Percentiles rank a stretch among this genome's conserved stretches.
Evolutionary conservation across 2,797 vertebrate genomes (phyloP).

Genomic region (Sebastes taczanowskii): DNA sequence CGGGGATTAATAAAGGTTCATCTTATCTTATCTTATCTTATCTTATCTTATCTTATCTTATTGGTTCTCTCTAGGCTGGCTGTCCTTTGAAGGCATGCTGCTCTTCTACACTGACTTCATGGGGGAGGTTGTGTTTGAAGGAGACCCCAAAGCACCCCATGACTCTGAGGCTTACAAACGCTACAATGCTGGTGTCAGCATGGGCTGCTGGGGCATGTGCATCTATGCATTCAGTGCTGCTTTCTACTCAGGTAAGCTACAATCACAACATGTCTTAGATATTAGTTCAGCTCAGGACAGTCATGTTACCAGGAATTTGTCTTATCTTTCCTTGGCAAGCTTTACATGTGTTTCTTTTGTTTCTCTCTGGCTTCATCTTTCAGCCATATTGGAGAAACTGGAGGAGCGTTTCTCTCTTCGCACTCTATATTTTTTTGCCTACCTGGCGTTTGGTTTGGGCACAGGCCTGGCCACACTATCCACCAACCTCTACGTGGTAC

Average conservation of each 20-base stretch:
- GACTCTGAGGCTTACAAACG: conserved; percentile 89
- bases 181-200: conserved; percentile 95
- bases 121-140: conserved; percentile 98
- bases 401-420: conserved; percentile 93
- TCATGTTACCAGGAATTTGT: not conserved
- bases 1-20: no score
- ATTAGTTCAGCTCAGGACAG: not conserved
- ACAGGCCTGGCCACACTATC: conserved; percentile 94
- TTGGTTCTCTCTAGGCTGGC: conserved; percentile 86
- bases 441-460: conserved; percentile 94
- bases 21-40: no score
- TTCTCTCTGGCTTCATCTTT: conserved; percentile 19
- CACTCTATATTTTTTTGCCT: conserved; percentile 96
- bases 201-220: conserved; percentile 99
- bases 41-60: no score
- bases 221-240: conserved; percentile 98
- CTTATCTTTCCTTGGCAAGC: not conserved
- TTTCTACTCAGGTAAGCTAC: conserved; percentile 92
- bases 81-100: conserved; percentile 97
- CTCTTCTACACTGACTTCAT: conserved; percentile 99
- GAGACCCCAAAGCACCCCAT: conserved; percentile 93
- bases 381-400: conserved; percentile 95
- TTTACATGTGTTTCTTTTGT: not conserved
- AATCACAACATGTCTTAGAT: not conserved
- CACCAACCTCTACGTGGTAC: conserved; percentile 93